Evolutionary conservation across 2,797 vertebrate species (phyloP).

Genomic region (Gadopsis bispinosus): DNA sequence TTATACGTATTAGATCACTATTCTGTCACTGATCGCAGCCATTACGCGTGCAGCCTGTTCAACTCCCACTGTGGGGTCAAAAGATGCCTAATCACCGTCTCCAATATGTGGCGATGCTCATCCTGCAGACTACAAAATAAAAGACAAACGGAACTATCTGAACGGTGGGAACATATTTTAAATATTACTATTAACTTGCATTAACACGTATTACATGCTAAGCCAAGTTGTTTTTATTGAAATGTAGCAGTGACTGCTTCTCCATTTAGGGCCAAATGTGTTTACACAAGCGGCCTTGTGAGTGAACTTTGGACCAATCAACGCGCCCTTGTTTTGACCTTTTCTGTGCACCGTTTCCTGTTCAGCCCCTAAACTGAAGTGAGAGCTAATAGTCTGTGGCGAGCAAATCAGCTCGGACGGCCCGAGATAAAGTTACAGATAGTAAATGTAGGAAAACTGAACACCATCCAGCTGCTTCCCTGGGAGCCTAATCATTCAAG

Average conservation of each 20-base stretch:
- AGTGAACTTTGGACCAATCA: conserved; percentile 46
- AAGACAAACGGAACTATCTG: neutral
- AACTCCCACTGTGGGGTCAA: neutral
- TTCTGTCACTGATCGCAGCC: neutral
- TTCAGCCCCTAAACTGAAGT: neutral
- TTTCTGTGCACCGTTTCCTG: conserved; percentile 12
- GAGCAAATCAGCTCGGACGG: neutral
- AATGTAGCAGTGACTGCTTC: neutral
- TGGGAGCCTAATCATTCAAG: conserved; percentile 47
- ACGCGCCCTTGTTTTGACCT: conserved; percentile 9
- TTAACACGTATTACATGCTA: neutral
- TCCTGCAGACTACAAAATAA: neutral
- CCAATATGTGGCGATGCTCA: neutral
- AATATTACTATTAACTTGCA: neutral
- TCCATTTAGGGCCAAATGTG: conserved; percentile 9
- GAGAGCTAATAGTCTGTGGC: neutral
- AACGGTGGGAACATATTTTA: neutral
- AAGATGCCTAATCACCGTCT: neutral
- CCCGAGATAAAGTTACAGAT: neutral
- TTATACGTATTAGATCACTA: neutral
- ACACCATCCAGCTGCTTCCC: conserved; percentile 11
- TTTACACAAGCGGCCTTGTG: conserved; percentile 10
- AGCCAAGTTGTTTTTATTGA: neutral
- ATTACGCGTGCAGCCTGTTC: neutral
- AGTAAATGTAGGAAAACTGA: conserved; percentile 4